phyloP scores from a whole-genome alignment of 2,888 invertebrate species.

The Epistrophe eligans region DNA sequence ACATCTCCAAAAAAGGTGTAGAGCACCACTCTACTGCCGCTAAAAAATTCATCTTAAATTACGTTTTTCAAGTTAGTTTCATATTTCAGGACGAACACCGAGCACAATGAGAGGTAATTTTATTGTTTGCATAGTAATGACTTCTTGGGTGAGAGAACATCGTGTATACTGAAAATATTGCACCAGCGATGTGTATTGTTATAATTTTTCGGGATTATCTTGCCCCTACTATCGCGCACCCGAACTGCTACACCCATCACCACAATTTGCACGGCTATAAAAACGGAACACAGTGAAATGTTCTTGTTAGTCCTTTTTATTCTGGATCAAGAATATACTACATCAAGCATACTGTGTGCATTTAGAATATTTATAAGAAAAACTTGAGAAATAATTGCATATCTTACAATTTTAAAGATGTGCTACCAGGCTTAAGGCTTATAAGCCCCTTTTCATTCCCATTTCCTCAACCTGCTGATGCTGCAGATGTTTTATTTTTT shows the following conservation, averaged over 20 bases:
- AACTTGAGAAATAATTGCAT: slow-evolving; percentile 82
- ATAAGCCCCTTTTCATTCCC: not conserved
- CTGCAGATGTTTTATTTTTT: slow-evolving; percentile 20
- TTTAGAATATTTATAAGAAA: slow-evolving; percentile 76
- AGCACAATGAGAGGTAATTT: slow-evolving; percentile 76
- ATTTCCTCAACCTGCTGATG: not conserved
- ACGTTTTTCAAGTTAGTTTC: slow-evolving; percentile 61
- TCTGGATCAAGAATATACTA: not conserved
- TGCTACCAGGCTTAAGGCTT: slow-evolving; percentile 57
- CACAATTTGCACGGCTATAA: not conserved
- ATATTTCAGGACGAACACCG: slow-evolving; percentile 51
- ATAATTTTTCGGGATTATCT: slow-evolving; percentile 74
- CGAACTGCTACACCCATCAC: not conserved
- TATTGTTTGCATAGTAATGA: slow-evolving; percentile 77
- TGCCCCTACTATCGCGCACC: not conserved
- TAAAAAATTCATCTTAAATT: slow-evolving; percentile 67
- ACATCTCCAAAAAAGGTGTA: not conserved
- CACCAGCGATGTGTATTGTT: slow-evolving; percentile 68
- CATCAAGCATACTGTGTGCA: slow-evolving; percentile 46
- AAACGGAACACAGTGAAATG: slow-evolving; percentile 22
- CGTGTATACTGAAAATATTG: not conserved
- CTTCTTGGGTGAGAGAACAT: slow-evolving; percentile 50
- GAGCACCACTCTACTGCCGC: slow-evolving; percentile 22
- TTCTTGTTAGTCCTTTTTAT: slow-evolving; percentile 38
- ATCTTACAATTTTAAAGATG: slow-evolving; percentile 82